Base-by-base conservation (phyloP, 2,888 invertebrate genomes). In the Erebia aethiops region DNA sequence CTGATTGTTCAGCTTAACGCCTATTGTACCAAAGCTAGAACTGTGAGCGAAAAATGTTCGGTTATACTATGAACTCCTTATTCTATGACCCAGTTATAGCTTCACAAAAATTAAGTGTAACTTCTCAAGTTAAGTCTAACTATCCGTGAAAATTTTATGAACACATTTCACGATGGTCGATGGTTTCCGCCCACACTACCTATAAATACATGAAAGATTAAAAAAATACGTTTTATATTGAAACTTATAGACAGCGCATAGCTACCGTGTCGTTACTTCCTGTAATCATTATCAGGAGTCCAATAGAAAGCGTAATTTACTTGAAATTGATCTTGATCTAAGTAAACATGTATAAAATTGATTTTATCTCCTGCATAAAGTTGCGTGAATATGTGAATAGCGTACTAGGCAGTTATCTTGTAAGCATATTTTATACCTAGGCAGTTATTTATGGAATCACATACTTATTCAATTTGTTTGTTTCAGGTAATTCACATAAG, bases 271-370 rank as follows among this genome's bases (percentile, higher is more conserved):
- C 16, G 26, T 35, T 35, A 75, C 76, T 79, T 79, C 79, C 80
- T 78, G 72, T 57, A 62, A 58, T 69, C 72, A 73, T 71, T 54
- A 76, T 70, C 77, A 77, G 81, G 77, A 78, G 77, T 72, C 70
- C 67, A 71, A 73, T 80, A 81, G 82, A 82, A 82, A 82, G 82
- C 74, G 75, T 78, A 78, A 79, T 79, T 79, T 71, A 71, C 75
- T 74, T 62, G 74, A 71, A 76, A 76, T 68, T 75, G 77, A 81
- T 81, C 77, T 78, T 76, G 78, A 82, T 80, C 73, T 62, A 13
- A 73, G 67, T 71, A 57, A 69, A 67, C 69, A 58, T 61, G 75
- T 74, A 46, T 46, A 75, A 72, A 77, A 73, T 71, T 75, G 80
- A 81, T 81, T 64, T 71, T 76, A 80, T 79, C 81, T 71, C 69